phyloP scores from a whole-genome alignment of 2,888 invertebrate species.

The Ellobium chinense region DNA sequence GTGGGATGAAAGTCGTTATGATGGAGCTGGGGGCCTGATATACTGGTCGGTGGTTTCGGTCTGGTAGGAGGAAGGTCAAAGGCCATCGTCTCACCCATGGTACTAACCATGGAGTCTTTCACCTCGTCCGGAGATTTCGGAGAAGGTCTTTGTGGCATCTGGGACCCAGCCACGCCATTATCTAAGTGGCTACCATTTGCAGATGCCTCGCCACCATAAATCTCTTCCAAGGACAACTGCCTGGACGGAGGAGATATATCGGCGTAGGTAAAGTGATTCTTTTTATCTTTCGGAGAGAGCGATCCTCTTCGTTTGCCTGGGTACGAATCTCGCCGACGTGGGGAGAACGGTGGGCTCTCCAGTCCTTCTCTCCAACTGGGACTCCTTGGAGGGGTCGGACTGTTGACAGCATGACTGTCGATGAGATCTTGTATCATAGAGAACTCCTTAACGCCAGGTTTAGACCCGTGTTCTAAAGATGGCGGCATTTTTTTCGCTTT shows the following conservation, averaged over 20 bases:
- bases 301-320: slow-evolving; percentile 72
- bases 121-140: slow-evolving; percentile 68
- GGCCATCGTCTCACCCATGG: slow-evolving; percentile 58
- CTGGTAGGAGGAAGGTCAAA: slow-evolving; percentile 58
- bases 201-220: slow-evolving; percentile 47
- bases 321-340: slow-evolving; percentile 70
- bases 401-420: slow-evolving; percentile 53
- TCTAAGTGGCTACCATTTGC: not conserved
- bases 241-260: slow-evolving; percentile 71
- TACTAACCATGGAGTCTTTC: slow-evolving; percentile 56
- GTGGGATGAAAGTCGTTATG: not conserved
- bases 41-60: slow-evolving; percentile 34
- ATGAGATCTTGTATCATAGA: slow-evolving; percentile 11
- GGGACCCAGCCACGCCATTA: slow-evolving; percentile 37
- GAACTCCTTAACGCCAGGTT: not conserved
- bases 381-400: slow-evolving; percentile 74
- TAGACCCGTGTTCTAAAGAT: not conserved
- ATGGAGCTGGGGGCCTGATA: slow-evolving; percentile 3
- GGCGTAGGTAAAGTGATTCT: slow-evolving; percentile 67
- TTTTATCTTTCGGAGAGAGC: slow-evolving; percentile 71
- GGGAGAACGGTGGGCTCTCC: slow-evolving; percentile 74
- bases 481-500: not conserved
- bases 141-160: slow-evolving; percentile 61
- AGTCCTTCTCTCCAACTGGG: slow-evolving; percentile 75
- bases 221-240: slow-evolving; percentile 64